Evolutionary conservation across 2,888 invertebrate genomes (phyloP).

Genomic region (Panopea generosa): DNA sequence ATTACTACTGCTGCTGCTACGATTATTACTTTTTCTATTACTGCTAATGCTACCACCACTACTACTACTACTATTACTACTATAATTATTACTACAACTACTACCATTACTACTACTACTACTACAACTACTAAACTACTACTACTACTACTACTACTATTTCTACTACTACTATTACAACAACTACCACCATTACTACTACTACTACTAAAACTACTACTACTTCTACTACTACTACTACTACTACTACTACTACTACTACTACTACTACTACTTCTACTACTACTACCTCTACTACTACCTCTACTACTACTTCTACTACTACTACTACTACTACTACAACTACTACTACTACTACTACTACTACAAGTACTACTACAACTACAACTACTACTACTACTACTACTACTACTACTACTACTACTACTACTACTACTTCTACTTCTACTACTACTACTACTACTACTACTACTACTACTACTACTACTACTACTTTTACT

Average conservation of each 20-base stretch:
- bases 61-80: too few relatives aligned
- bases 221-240: slow-evolving; percentile 15
- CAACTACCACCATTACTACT: slow-evolving; percentile 2
- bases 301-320: slow-evolving; percentile 8
- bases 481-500: slow-evolving; percentile 15
- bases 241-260: too few relatives aligned
- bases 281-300: slow-evolving; percentile 3
- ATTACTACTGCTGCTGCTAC: too few relatives aligned
- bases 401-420: slow-evolving; percentile 1
- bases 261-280: too few relatives aligned
- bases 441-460: not conserved
- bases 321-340: slow-evolving; percentile 25
- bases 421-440: too few relatives aligned
- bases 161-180: not conserved
- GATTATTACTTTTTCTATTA: too few relatives aligned
- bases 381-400: not conserved
- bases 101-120: slow-evolving; percentile 4
- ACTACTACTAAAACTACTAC: slow-evolving; percentile 2
- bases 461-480: not conserved
- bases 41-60: not conserved
- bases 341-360: slow-evolving; percentile 16
- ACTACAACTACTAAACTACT: not conserved
- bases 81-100: not conserved
- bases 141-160: not conserved
- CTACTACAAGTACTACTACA: slow-evolving; percentile 13